A percentile compares a stretch with the other conserved stretches of the same genome.
Evolutionary conservation across 1,140 invertebrate genomes (phyloP).

Genomic region (Lucilia cuprina): DNA sequence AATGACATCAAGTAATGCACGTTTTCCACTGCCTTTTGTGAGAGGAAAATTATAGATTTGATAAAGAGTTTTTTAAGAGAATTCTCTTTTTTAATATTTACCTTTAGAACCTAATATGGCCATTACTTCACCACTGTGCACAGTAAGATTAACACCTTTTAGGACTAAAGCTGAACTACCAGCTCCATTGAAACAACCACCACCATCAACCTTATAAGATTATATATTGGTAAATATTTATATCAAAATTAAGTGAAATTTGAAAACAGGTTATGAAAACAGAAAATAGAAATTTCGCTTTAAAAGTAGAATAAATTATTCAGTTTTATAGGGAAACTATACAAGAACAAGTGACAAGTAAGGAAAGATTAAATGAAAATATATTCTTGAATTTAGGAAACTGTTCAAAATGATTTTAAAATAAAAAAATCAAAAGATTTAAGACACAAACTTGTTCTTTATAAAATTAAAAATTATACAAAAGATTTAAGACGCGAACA

Average conservation of each 20-base stretch:
- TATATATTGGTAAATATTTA: too few relatives aligned
- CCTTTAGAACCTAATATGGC: slow-evolving; percentile 93
- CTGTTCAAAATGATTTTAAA: too few relatives aligned
- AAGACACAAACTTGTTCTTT: background rate
- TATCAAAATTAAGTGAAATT: too few relatives aligned
- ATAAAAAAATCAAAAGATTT: background rate
- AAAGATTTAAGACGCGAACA: slow-evolving; percentile 41
- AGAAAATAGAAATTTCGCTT: too few relatives aligned
- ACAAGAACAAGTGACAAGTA: too few relatives aligned
- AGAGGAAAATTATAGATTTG: background rate
- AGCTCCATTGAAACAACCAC: slow-evolving; percentile 79
- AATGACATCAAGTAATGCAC: slow-evolving; percentile 89
- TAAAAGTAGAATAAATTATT: too few relatives aligned
- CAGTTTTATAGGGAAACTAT: too few relatives aligned
- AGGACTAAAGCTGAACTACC: slow-evolving; percentile 84
- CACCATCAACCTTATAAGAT: slow-evolving; percentile 74
- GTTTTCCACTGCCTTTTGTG: slow-evolving; percentile 81
- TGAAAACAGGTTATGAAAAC: too few relatives aligned
- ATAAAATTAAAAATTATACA: slow-evolving; percentile 39
- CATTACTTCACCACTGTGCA: slow-evolving; percentile 89
- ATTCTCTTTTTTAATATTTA: slow-evolving; percentile 44
- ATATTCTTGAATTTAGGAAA: too few relatives aligned
- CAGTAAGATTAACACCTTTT: slow-evolving; percentile 88
- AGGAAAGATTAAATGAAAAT: too few relatives aligned
- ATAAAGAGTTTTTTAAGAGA: background rate